Evolutionary conservation across 2,113 vertebrate species (phyloP).

Genomic region (Erpornis zantholeuca): DNA sequence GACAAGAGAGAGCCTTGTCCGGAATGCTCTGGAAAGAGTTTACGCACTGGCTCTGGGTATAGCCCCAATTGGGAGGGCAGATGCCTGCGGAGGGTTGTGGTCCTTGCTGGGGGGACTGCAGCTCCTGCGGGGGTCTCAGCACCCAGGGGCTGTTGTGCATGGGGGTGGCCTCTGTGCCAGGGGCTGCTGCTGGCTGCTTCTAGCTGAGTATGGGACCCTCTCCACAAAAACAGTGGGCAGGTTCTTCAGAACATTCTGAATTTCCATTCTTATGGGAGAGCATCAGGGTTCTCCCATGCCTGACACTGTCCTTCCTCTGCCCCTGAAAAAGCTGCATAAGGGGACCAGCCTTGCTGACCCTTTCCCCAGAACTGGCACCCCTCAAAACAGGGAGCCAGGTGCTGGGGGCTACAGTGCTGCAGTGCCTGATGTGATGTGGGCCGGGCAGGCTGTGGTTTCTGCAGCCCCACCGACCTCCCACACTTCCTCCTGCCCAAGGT

Average conservation of each 20-base stretch:
- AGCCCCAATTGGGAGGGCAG: not conserved
- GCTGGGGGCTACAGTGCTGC: not conserved
- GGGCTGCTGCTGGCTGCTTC: not conserved
- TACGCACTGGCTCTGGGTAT: not conserved
- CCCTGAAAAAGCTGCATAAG: not conserved
- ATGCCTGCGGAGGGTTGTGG: not conserved
- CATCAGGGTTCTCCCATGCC: not conserved
- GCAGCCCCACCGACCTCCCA: not conserved
- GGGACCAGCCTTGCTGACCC: not conserved
- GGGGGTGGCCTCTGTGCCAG: not conserved
- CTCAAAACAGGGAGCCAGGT: accelerated
- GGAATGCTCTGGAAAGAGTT: not conserved
- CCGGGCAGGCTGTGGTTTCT: not conserved
- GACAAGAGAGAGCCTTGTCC: not conserved
- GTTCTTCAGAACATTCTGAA: not conserved
- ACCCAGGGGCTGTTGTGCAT: not conserved
- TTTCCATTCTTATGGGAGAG: not conserved
- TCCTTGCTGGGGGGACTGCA: not conserved
- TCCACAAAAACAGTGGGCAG: not conserved
- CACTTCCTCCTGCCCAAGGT: slow-evolving; percentile 34
- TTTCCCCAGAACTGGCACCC: not conserved
- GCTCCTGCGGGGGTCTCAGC: not conserved
- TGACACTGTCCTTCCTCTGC: not conserved
- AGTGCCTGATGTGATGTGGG: not conserved
- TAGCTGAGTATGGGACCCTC: not conserved